Conservation (phyloP, 2,888 invertebrate species). For the Dynastes maya region DNA sequence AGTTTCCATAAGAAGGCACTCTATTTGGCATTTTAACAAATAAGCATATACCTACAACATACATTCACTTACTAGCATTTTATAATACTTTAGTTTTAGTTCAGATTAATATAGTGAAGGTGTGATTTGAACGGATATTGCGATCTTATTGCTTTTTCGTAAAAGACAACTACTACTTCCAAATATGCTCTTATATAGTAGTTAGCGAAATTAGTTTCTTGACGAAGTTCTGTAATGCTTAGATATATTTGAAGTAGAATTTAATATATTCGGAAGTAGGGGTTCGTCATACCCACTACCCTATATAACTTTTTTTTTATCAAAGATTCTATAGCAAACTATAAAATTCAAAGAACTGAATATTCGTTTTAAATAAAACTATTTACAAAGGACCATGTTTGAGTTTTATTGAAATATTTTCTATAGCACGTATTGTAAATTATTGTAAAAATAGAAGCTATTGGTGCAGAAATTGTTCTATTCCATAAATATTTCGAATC, state of each 20-base stretch:
- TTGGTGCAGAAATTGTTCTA: background rate
- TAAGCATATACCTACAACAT: background rate
- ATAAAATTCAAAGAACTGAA: conserved; percentile 31
- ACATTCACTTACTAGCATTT: conserved; percentile 5
- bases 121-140: background rate
- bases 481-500: too few species aligned
- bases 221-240: too few species aligned
- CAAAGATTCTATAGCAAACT: conserved; percentile 8
- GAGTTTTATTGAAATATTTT: conserved; percentile 25
- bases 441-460: too few species aligned
- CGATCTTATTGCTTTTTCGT: background rate
- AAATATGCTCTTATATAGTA: background rate
- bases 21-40: conserved; percentile 7
- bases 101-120: conserved; percentile 14
- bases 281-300: conserved; percentile 2
- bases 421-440: too few species aligned
- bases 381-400: conserved; percentile 37
- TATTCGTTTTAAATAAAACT: conserved; percentile 38
- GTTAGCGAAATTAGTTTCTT: too few species aligned
- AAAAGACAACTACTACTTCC: conserved; percentile 1
- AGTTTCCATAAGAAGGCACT: conserved; percentile 8
- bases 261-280: conserved; percentile 20
- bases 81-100: conserved; percentile 9
- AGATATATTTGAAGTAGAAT: too few species aligned
- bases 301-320: conserved; percentile 11